Conservation (phyloP, 2,888 invertebrate genomes). For the Invenusta paracnida region DNA sequence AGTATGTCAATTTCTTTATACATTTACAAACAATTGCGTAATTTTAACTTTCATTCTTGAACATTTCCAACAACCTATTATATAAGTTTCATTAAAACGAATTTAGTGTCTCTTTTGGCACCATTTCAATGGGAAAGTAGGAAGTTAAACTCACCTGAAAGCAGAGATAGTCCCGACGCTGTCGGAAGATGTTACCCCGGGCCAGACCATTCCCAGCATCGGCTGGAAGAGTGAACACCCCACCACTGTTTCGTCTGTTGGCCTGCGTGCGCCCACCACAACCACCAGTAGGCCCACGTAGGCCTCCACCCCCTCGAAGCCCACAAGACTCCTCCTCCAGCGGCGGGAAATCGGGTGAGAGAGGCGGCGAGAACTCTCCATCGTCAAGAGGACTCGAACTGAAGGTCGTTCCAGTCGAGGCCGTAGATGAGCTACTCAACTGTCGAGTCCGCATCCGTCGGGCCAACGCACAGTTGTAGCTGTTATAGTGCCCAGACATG, state of each 20-base stretch:
- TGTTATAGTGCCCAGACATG: neutral
- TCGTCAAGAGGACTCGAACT: slow-evolving; percentile 29
- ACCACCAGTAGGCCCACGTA: neutral
- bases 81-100: too few species aligned
- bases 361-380: neutral
- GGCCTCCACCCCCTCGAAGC: too few species aligned
- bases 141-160: too few species aligned
- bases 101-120: too few species aligned
- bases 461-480: neutral
- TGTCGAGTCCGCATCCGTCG: neutral
- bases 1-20: too few species aligned
- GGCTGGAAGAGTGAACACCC: neutral
- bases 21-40: too few species aligned
- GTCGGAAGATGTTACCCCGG: slow-evolving; percentile 71
- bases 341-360: neutral
- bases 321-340: slow-evolving; percentile 7
- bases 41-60: too few species aligned
- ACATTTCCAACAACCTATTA: too few species aligned
- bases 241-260: neutral
- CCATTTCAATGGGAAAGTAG: too few species aligned
- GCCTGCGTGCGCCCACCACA: neutral
- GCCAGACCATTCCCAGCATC: slow-evolving; percentile 35
- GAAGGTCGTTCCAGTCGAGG: slow-evolving; percentile 13
- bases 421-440: neutral
- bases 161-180: slow-evolving; percentile 75